Percentiles rank a stretch among this genome's conserved stretches.
Evolutionary conservation across 2,113 vertebrate genomes (phyloP).

Genomic region (Eurypyga helias): DNA sequence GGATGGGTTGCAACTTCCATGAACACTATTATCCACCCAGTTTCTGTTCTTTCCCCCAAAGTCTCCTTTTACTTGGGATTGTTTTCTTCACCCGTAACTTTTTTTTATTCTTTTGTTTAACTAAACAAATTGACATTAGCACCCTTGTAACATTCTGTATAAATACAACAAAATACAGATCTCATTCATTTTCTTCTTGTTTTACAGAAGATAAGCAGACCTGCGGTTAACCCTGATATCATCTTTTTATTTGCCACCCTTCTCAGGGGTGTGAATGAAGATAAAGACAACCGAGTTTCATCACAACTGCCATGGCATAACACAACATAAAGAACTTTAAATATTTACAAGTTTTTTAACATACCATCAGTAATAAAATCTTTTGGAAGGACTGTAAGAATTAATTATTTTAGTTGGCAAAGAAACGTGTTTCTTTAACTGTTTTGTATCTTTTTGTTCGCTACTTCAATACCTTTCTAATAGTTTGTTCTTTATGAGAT

Average conservation of each 20-base stretch:
- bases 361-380: background rate
- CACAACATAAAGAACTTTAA: background rate
- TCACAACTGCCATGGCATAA: background rate
- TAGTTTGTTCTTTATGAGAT: background rate
- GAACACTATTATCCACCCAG: background rate
- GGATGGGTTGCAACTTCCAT: background rate
- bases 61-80: fast-evolving
- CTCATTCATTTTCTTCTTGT: background rate
- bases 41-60: background rate
- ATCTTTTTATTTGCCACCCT: background rate
- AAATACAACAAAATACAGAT: background rate
- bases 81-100: background rate
- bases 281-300: background rate
- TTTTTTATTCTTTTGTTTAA: background rate
- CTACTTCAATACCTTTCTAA: background rate
- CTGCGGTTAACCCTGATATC: background rate
- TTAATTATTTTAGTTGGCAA: background rate
- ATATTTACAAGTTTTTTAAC: background rate
- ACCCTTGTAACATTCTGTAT: background rate
- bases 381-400: background rate
- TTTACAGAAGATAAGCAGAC: background rate
- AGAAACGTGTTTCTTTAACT: background rate
- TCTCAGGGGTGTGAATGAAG: background rate
- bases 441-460: background rate
- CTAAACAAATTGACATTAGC: background rate